Base-by-base conservation (phyloP, 2,797 vertebrate genomes). In the Pagetopsis macropterus region DNA sequence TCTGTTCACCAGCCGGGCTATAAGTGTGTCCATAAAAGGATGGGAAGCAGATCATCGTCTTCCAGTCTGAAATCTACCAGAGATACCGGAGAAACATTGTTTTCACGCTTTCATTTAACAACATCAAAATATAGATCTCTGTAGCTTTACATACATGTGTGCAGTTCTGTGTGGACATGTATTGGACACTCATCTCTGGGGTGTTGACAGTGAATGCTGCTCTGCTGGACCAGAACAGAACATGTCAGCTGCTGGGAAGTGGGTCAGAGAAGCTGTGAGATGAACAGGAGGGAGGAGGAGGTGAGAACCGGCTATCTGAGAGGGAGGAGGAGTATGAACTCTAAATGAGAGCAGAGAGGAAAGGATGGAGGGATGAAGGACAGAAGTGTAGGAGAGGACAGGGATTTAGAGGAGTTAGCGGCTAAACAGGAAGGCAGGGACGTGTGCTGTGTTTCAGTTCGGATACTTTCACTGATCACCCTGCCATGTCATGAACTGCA, bases 201-300 rank as follows among this genome's bases (percentile, higher is more conserved):
- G 45, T 54, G 23, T 49, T 69, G 37, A 56, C 65, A 57, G 21
- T 55, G 7, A 65, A 13, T 5, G 31, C 54, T 19, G 10, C 37
- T 21, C 21, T 21, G 8, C 33, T 54, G 50, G 60, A 78, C 57
- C 75, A 81, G 69, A 72, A 8, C 58, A 11, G 65, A 74, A 75
- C 65, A 3, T 41, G 57, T 54, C 65, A n/a, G 73, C 75, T 78
- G 75, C 71, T 52, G 33, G 44, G 75, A 84, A 72, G 41, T 87
- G 27, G 75, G 78, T 85, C 84, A 44, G 2, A 68, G 7, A 76
- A 75, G 50, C 59, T 52, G 76, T 72, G 72, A 5, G 41, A 37
- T 57, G 81, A 85, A 71, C 81, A 85, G 84, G 49, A 78, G 63
- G 79, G 21, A 68, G 81, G 57, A 43, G 76, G 76, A 82, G 23